Evolutionary conservation across 2,797 vertebrate genomes (phyloP).

Genomic region (Limosa lapponica): DNA sequence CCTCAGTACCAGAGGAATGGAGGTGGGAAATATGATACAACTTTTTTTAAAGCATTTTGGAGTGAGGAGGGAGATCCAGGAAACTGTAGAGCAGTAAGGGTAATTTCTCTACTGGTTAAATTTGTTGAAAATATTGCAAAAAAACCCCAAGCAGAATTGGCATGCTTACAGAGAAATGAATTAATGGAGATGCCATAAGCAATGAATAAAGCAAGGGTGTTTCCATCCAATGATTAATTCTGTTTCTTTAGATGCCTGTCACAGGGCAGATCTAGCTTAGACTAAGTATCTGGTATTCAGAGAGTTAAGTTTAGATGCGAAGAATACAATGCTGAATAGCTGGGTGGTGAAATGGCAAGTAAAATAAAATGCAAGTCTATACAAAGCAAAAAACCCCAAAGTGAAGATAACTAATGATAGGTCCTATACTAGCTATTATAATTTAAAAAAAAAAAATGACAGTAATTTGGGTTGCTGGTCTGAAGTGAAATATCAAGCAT

Average conservation of each 20-base stretch:
- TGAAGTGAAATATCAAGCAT: not conserved
- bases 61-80: not conserved
- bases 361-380: not conserved
- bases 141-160: not conserved
- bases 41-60: not conserved
- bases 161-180: not conserved
- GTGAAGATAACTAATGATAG: not conserved
- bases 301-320: not conserved
- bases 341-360: not conserved
- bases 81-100: not conserved
- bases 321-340: not conserved
- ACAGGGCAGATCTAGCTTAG: not conserved
- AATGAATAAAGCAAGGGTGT: not conserved
- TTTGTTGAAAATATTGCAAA: not conserved
- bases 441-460: not conserved
- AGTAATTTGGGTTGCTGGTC: not conserved
- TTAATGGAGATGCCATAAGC: not conserved
- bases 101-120: not conserved
- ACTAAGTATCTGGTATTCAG: not conserved
- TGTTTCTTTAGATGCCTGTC: not conserved
- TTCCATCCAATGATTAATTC: not conserved
- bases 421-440: not conserved
- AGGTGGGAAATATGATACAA: not conserved
- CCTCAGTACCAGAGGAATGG: not conserved
- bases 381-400: not conserved